phyloP scores from a whole-genome alignment of 2,113 vertebrate species.

The Hyperopisus bebe region DNA sequence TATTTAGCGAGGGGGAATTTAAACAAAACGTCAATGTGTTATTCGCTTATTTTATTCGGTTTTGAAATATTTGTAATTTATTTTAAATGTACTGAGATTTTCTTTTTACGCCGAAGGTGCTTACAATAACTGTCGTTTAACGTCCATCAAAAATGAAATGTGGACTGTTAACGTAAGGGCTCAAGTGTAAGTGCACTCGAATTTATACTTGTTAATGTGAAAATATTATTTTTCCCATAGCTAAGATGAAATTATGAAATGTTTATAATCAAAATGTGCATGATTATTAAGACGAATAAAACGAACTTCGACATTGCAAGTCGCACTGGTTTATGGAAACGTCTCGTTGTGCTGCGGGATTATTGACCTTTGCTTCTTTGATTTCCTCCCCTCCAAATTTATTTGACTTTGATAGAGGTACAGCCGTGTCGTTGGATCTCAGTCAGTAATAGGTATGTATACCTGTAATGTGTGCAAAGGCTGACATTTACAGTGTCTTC shows the following conservation, averaged over 20 bases:
- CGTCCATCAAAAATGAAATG: constrained; percentile 1
- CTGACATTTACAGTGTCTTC: not conserved
- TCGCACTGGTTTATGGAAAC: not conserved
- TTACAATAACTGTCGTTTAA: not conserved
- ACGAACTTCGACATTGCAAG: not conserved
- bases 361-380: not conserved
- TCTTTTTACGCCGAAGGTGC: not conserved
- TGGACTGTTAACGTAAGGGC: not conserved
- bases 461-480: not conserved
- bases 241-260: not conserved
- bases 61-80: constrained; percentile 7
- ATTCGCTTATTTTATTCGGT: not conserved
- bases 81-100: not conserved
- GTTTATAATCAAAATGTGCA: not conserved
- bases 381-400: not conserved
- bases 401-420: not conserved
- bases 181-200: not conserved
- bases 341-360: not conserved
- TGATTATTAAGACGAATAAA: not conserved
- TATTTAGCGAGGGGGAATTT: not conserved
- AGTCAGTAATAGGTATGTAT: not conserved
- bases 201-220: not conserved
- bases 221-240: not conserved
- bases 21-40: not conserved
- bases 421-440: not conserved